These are phyloP conservation scores for Isichthys henryi DNA, from an alignment of 2,113 vertebrate genomes.

Conservation along the genomic window DNA sequence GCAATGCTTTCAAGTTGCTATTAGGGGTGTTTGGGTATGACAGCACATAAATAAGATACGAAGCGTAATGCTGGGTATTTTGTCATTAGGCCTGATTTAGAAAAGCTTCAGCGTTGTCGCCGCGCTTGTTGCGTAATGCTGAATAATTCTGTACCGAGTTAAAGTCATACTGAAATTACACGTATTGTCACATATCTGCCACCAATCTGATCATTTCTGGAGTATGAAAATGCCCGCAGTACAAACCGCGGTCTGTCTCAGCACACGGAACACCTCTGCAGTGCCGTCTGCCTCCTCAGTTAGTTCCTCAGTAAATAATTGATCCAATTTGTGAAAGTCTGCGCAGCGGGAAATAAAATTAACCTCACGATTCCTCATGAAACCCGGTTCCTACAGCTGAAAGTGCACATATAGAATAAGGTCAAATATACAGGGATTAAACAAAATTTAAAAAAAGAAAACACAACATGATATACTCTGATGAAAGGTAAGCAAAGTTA, in stretches of 20 bases:
- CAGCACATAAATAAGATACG: neutral
- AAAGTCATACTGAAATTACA: neutral
- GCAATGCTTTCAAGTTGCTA: neutral
- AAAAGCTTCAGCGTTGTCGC: neutral
- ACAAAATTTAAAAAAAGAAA: neutral
- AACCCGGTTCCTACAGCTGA: neutral
- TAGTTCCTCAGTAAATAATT: neutral
- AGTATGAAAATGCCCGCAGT: neutral
- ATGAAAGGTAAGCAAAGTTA: neutral
- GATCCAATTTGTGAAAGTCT: neutral
- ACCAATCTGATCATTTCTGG: neutral
- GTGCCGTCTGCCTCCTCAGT: neutral
- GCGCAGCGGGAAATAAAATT: neutral
- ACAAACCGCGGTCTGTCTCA: neutral
- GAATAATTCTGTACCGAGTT: neutral
- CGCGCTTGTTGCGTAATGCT: neutral
- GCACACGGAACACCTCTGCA: neutral
- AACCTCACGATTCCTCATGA: neutral
- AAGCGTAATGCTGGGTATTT: neutral
- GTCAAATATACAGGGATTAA: neutral
- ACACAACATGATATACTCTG: neutral
- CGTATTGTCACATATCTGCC: neutral
- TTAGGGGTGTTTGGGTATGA: neutral
- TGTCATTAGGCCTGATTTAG: neutral
- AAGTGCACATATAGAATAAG: neutral